Evolutionary conservation across 2,797 vertebrate genomes (phyloP), one percentile per base, ranked within the genome.

Genomic region (Capromys pilorides): DNA sequence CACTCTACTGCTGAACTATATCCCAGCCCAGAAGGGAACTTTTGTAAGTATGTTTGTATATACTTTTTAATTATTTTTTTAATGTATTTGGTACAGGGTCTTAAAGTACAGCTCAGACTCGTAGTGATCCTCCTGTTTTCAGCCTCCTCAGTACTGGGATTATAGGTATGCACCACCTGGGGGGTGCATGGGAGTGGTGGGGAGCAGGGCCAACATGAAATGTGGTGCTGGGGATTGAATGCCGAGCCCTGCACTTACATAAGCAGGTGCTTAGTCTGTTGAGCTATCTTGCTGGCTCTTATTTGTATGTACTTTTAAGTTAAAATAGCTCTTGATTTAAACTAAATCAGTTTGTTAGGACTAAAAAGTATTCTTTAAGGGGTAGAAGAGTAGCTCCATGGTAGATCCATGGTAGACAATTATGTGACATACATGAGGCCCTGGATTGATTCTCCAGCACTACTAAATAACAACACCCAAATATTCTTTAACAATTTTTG

Each of bases 311-410:
- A 26, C 28, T 87, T 95, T 36, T 57, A 90, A 81, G 66, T 93
- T 85, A 61, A 61, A 31, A 33, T 67, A 82, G 31, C 45, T 85
- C 31, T 39, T 88, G 26, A 79, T 75, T 73, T 66, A 67, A 91
- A 71, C 73, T 54, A 82, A 49, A 82, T 78, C 39, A 73, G 11
- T 84, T 94, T 85, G n/a, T 85, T 67, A 78, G 39, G 51, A 81
- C 92, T 92, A 82, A 33, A 92, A 49, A 59, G 24, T 77, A 51
- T 90, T 66, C n/a, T 66, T 83, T 77, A 83, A 88, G 67, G 69
- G 31, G 26, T 75, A 11, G 31, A 5, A 21, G 45, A 14, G 1
- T 83, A 75, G 45, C 86, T 64, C 21, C 49, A 11, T 73, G 67
- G n/a, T 71, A 11, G 33, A 57, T 64, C 21, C 49, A 11, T 73